Evolutionary conservation across 1,140 invertebrate species (phyloP), one percentile per base, ranked within the genome.

Genomic region (Aphelenchoides avenae): DNA sequence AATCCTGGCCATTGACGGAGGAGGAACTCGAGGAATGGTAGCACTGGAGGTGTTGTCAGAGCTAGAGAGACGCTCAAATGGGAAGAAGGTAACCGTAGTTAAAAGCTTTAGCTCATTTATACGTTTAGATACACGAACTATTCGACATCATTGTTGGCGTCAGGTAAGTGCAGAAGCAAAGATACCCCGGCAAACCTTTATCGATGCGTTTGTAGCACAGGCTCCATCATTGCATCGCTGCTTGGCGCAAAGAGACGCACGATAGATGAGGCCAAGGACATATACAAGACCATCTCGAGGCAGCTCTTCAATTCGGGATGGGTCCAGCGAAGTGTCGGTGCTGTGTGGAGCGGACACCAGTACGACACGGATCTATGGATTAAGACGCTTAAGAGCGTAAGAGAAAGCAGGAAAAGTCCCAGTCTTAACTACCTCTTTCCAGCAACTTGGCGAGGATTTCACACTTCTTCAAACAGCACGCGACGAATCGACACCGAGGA

Each of bases 71-170:
- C 31, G 49, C 29, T 27, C 57, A 3, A 63, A 68, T 79, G 82
- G 83, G 83, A 78, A 72, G 62, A 67, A 60, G 47, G 53, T 60
- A 5, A 36, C 11, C 46, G 13, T 44, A 15, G 22, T 3, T 3
- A n/a, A 2, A 26, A 31, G 6, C 6, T 7, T 24, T 9, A 26
- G n/a, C 7, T 57, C 24, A 15, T 26, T 59, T n/a, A n/a, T 13
- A 29, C 24, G 20, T 39, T 47, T 46, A 74, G 68, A 58, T 70
- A 34, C 37, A 20, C 46, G 75, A 84, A 57, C 61, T 83, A 27
- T 94, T 94, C 80, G 91, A 94, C 79, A 87, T 87, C 57, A 86
- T 94, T 64, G 87, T 88, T 73, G 91, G 91, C 6, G 89, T 93
- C 11, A 90, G n/a, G n/a, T n/a, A n/a, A n/a, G n/a, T n/a, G n/a